Evolutionary conservation across 2,888 invertebrate species (phyloP), one percentile per base, ranked within the genome.

Genomic region (Andricus curvator): DNA sequence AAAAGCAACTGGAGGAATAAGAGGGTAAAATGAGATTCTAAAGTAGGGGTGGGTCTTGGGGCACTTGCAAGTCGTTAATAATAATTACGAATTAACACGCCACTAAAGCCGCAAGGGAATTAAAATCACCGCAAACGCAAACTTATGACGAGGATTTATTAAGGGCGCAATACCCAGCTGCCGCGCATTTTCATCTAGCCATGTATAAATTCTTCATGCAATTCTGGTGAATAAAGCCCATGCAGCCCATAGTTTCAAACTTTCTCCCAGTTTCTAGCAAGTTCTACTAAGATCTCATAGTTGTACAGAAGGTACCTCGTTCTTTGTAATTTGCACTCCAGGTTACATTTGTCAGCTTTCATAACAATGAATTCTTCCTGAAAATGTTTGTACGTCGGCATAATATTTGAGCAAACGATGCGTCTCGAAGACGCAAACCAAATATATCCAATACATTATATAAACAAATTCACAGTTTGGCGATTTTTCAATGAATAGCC

Each of bases 1-100:
- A 78, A 74, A 48, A 67, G 65, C 33, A 33, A 79, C 64, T 74
- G 62, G 77, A 70, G 62, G 77, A 80, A 68, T 70, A 77, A 65
- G 77, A 70, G 80, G 78, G 81, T 81, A 84, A 82, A 82, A 79
- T 74, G 74, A 29, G 29, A 25, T n/a, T 64, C 48, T n/a, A 77
- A 80, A 79, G 74, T 79, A 78, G 68, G 65, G 41, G 79, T 65
- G 64, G 79, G 2, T 29, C 20, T 15, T 15, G 37, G 78, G 82
- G 79, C 82, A 83, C 86, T 84, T 84, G 83, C 60, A 83, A 85
- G 89, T 90, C 91, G 90, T 91, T 92, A 92, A 92, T 91, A 92
- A 91, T 91, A 91, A 92, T 92, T 90, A 91, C 87, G 89, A 90
- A 91, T 91, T 90, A 91, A 90, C 89, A 88, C 87, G 85, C 87